phyloP scores from a whole-genome alignment of 2,797 vertebrate species.

The Calcarius lapponicus region DNA sequence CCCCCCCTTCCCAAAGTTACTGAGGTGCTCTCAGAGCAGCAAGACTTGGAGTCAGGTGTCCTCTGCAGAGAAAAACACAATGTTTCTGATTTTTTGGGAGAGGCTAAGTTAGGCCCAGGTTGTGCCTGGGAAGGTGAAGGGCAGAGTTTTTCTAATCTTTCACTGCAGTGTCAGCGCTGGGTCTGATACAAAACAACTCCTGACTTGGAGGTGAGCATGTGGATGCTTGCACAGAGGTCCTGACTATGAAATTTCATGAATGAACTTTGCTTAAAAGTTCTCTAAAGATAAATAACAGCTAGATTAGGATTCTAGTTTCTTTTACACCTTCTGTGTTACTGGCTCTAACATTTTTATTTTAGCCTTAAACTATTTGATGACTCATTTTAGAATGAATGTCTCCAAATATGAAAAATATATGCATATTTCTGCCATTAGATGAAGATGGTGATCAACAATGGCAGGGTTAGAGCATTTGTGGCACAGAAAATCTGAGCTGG shows the following conservation, averaged over 20 bases:
- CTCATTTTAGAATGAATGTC: constrained; percentile 50
- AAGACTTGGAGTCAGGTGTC: background rate
- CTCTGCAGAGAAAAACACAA: background rate
- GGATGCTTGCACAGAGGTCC: background rate
- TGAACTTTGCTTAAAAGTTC: constrained; percentile 41
- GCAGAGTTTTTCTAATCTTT: background rate
- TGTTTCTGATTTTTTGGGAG: background rate
- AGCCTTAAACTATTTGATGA: constrained; percentile 55
- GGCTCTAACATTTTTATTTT: constrained; percentile 31
- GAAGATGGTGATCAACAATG: constrained; percentile 21
- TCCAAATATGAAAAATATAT: constrained; percentile 59
- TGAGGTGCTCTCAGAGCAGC: background rate
- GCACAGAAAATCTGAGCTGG: background rate
- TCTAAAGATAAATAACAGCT: constrained; percentile 21
- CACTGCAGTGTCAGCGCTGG: background rate
- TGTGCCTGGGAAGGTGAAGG: background rate
- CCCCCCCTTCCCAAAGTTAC: background rate
- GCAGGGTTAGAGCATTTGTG: background rate
- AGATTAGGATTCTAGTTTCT: background rate
- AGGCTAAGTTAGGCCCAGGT: background rate
- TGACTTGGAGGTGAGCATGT: background rate
- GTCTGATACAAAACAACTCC: background rate
- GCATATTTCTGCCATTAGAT: constrained; percentile 35
- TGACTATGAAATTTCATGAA: background rate
- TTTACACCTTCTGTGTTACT: background rate